Evolutionary conservation across 2,888 invertebrate genomes (phyloP).

Genomic region (Acleris cristana): DNA sequence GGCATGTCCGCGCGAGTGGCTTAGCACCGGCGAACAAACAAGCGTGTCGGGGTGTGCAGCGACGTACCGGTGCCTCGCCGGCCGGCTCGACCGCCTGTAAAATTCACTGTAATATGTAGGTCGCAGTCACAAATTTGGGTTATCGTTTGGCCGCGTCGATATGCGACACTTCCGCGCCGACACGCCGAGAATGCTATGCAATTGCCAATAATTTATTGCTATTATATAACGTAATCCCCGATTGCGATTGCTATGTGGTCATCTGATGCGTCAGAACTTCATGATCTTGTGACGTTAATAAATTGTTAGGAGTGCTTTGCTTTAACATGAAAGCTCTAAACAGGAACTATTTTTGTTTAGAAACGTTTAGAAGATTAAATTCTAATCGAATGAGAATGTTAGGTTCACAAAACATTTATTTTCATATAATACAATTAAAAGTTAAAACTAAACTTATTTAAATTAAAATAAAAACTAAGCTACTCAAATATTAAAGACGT

Average conservation of each 20-base stretch:
- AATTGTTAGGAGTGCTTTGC: not conserved
- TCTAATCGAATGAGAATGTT: too few relatives aligned
- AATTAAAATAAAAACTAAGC: too few relatives aligned
- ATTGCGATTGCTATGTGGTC: slow-evolving; percentile 55
- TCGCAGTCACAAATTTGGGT: slow-evolving; percentile 80
- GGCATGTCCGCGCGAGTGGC: slow-evolving; percentile 38
- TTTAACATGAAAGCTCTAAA: not conserved
- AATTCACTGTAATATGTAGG: slow-evolving; percentile 76
- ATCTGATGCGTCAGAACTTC: slow-evolving; percentile 47
- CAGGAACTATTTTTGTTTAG: not conserved
- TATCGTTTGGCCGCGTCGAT: slow-evolving; percentile 79
- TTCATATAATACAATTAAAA: too few relatives aligned
- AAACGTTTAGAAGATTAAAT: too few relatives aligned
- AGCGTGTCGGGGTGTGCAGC: slow-evolving; percentile 53
- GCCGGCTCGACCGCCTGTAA: slow-evolving; percentile 64
- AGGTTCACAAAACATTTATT: too few relatives aligned
- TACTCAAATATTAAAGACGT: too few relatives aligned
- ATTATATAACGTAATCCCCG: slow-evolving; percentile 60
- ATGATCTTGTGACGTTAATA: slow-evolving; percentile 21
- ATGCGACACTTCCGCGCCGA: slow-evolving; percentile 75
- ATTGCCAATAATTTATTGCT: slow-evolving; percentile 64
- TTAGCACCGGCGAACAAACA: slow-evolving; percentile 53
- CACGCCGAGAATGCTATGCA: slow-evolving; percentile 70
- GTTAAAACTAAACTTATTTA: too few relatives aligned
- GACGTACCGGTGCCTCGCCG: slow-evolving; percentile 55